Evolutionary conservation across 2,113 vertebrate genomes (phyloP), one percentile per base, ranked within the genome.

Genomic region (Scartelaos histophorus): DNA sequence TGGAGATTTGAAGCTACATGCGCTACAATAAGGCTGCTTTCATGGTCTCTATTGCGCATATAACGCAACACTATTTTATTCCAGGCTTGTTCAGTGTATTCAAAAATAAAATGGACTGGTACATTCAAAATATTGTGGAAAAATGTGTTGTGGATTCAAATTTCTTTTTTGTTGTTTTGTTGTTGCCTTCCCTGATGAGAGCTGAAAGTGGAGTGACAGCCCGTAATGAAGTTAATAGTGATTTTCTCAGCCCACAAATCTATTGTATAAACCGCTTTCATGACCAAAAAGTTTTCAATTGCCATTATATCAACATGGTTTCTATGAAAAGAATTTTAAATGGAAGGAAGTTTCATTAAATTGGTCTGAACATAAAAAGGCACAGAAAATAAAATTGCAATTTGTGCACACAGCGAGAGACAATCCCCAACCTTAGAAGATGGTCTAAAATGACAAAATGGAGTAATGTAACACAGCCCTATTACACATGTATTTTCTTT

Each of bases 401-500:
- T 90, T 81, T 85, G 73, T 65, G 61, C 79, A 75, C 85, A 82
- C 71, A 71, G 82, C 66, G 81, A 72, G 75, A 89, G 82, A 88
- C 77, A 86, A 85, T 90, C 80, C 86, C 53, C 71, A 75, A 70
- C 66, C 66, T 87, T 49, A 72, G 68, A 79, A 85, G 84, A 87
- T 78, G 87, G 85, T 85, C 57, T 22, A 67, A 69, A 83, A 78
- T 82, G 87, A 88, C 78, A 81, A 83, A 88, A 84, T 68, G 65
- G 85, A 90, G 85, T 86, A 43, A 43, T 43, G 38, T 43, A 78
- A 68, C 69, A 87, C 87, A 80, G 76, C 71, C 84, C 76, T 79
- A 76, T 90, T 89, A 88, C 78, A 86, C 74, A 84, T 82, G 83
- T 82, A 84, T 67, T 76, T 73, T 69, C 81, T 87, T 82, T 87